These are phyloP conservation scores for Sympetrum striolatum DNA, from an alignment of 2,888 invertebrate species.

Conservation along the genomic window DNA sequence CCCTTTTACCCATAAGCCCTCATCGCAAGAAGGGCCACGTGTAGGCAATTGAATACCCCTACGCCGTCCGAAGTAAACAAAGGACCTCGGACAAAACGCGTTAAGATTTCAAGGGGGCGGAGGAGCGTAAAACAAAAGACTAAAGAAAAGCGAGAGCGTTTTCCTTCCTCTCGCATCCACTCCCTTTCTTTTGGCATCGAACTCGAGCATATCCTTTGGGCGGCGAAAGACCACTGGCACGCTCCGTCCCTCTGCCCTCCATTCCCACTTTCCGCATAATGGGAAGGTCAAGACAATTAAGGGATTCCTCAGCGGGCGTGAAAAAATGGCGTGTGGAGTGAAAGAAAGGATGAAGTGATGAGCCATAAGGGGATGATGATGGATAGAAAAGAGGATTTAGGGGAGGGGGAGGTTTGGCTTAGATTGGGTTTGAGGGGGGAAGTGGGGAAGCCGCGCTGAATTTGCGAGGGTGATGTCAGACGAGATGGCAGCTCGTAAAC, in stretches of 20 bases:
- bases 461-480: slow-evolving; percentile 21
- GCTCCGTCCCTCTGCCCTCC: background rate
- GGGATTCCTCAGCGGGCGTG: background rate
- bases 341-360: background rate
- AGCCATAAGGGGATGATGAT: slow-evolving; percentile 44
- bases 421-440: background rate
- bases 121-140: background rate
- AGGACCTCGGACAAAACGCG: background rate
- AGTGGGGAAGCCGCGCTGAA: background rate
- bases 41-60: background rate
- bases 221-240: background rate
- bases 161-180: background rate
- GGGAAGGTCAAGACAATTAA: slow-evolving; percentile 36
- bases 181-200: background rate
- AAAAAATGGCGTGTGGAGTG: background rate
- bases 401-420: slow-evolving; percentile 17
- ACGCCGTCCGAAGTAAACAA: background rate
- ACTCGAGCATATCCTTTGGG: background rate
- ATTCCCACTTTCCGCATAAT: background rate
- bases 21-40: background rate
- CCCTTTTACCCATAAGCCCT: background rate
- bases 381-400: slow-evolving; percentile 22
- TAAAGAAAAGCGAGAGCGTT: background rate
- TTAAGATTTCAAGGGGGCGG: background rate
- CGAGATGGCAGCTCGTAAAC: background rate